phyloP scores from a whole-genome alignment of 2,797 vertebrate genomes.

The Cetoscarus ocellatus region DNA sequence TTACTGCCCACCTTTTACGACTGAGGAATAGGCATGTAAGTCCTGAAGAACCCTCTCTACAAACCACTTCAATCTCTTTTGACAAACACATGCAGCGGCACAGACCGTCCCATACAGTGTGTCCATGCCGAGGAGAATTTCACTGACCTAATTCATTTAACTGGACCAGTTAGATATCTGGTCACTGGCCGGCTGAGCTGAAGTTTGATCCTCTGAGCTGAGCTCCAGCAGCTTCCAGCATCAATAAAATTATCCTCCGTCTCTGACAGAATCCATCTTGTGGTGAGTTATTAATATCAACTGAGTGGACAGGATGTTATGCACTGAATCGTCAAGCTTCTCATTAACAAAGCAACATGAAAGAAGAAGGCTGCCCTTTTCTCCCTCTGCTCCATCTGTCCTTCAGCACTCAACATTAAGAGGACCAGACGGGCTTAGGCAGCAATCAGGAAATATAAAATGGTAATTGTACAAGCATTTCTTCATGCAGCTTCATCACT shows the following conservation, averaged over 20 bases:
- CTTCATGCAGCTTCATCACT: constrained; percentile 6
- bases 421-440: constrained; percentile 34
- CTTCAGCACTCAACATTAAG: constrained; percentile 46
- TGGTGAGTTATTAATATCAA: constrained; percentile 79
- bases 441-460: constrained; percentile 38
- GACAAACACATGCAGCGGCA: constrained; percentile 39
- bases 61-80: constrained; percentile 24
- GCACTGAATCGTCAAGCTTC: constrained; percentile 53
- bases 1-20: neutral
- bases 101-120: constrained; percentile 46
- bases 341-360: constrained; percentile 70
- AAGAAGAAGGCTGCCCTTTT: constrained; percentile 55
- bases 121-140: constrained; percentile 64
- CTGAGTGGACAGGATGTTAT: constrained; percentile 74
- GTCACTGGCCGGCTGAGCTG: constrained; percentile 66
- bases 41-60: constrained; percentile 23
- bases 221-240: constrained; percentile 72
- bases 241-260: constrained; percentile 69
- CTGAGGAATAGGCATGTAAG: constrained; percentile 1
- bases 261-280: constrained; percentile 76
- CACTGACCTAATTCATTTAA: constrained; percentile 79
- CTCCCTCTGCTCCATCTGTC: constrained; percentile 66
- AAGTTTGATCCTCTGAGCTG: constrained; percentile 73
- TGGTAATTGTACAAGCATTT: neutral
- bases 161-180: constrained; percentile 73